A percentile compares a stretch with the other conserved stretches of the same genome.
These are phyloP conservation scores for Pedetes capensis DNA, from an alignment of 2,113 vertebrate genomes.

Conservation along the genomic window DNA sequence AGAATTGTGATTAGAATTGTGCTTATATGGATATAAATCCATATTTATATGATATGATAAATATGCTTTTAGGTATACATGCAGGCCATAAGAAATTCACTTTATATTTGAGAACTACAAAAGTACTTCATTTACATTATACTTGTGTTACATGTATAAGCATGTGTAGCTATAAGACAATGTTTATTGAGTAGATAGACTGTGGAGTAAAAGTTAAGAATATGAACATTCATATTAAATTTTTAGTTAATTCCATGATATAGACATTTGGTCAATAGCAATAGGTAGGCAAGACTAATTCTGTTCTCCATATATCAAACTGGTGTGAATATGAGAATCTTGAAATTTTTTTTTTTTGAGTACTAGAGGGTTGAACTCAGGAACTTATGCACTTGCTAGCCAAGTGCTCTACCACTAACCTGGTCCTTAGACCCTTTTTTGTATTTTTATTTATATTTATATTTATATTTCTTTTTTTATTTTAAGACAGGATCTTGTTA, in stretches of 20 bases:
- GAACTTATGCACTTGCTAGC: too few species aligned
- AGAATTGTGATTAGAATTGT: neutral
- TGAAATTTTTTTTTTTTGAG: too few species aligned
- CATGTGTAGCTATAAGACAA: neutral
- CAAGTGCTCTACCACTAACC: too few species aligned
- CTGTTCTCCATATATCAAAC: neutral
- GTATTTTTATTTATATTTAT: too few species aligned
- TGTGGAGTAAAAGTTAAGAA: neutral
- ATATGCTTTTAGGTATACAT: neutral
- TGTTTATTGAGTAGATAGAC: neutral
- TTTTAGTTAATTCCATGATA: neutral
- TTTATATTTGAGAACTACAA: slow-evolving; percentile 12
- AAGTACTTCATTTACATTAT: neutral
- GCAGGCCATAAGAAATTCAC: neutral
- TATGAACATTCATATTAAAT: neutral
- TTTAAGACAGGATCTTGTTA: too few species aligned
- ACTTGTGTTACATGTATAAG: neutral
- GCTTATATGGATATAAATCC: neutral
- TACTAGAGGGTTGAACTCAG: too few species aligned
- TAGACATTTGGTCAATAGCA: neutral
- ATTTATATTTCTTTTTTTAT: too few species aligned
- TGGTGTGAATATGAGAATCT: neutral
- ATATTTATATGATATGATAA: too few species aligned
- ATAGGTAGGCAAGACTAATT: neutral
- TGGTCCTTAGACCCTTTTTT: too few species aligned